phyloP scores from a whole-genome alignment of 2,113 vertebrate species.

The Cettia cetti region DNA sequence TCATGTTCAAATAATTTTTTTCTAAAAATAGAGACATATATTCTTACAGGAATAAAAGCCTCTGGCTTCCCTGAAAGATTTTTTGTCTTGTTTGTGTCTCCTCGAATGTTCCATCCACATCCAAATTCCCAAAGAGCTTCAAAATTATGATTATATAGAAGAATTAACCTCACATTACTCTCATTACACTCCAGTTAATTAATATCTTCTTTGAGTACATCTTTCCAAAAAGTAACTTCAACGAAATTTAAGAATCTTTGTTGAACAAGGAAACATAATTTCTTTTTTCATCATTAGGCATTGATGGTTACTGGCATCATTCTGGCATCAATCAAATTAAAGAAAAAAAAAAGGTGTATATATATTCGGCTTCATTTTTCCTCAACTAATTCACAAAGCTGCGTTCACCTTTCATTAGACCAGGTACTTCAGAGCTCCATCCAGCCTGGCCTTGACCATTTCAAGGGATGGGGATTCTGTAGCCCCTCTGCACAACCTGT shows the following conservation, averaged over 20 bases:
- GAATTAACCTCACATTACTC: not conserved
- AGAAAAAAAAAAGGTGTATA: not conserved
- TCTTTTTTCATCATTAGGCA: not conserved
- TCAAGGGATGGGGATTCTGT: not conserved
- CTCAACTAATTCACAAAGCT: not conserved
- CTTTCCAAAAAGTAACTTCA: not conserved
- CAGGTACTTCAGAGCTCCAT: too few species aligned
- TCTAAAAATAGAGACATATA: not conserved
- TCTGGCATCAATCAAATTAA: not conserved
- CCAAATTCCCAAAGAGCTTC: not conserved
- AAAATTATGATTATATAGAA: not conserved
- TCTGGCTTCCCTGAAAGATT: not conserved
- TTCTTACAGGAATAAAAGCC: not conserved
- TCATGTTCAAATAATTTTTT: not conserved
- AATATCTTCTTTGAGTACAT: not conserved
- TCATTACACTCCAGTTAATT: not conserved
- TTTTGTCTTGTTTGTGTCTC: not conserved
- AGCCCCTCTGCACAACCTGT: not conserved
- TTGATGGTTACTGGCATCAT: not conserved
- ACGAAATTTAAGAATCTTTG: not conserved
- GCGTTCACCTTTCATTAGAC: not conserved
- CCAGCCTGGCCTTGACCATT: not conserved
- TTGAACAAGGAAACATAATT: not conserved
- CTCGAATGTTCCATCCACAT: not conserved
- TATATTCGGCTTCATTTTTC: not conserved